Conservation (phyloP, 2,888 invertebrate species). For the Nysson spinosus region DNA sequence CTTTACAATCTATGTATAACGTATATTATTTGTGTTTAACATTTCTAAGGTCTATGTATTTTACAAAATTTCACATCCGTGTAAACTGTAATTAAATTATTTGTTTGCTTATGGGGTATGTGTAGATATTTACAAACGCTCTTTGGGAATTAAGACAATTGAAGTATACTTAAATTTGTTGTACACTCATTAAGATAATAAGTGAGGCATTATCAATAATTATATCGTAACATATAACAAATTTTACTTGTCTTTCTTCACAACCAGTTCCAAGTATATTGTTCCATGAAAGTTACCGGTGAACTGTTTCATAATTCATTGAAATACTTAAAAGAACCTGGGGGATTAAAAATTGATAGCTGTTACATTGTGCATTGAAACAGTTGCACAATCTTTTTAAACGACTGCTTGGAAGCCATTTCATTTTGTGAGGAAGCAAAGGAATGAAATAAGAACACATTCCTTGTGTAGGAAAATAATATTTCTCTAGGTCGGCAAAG, state of each 20-base stretch:
- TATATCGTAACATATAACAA: neutral
- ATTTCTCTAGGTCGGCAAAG: neutral
- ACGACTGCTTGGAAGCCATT: constrained; percentile 39
- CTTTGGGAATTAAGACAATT: constrained; percentile 48
- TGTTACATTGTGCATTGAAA: too few species aligned
- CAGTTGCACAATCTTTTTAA: constrained; percentile 7
- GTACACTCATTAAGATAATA: constrained; percentile 24
- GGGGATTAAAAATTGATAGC: too few species aligned
- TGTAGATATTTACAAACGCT: constrained; percentile 52
- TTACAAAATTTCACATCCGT: constrained; percentile 33
- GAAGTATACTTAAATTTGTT: constrained; percentile 34
- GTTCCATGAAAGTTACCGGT: too few species aligned
- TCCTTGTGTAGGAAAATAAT: constrained; percentile 4
- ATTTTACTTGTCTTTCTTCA: constrained; percentile 8
- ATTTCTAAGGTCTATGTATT: constrained; percentile 39
- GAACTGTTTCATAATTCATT: too few species aligned
- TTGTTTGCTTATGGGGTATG: constrained; percentile 37
- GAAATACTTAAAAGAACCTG: too few species aligned
- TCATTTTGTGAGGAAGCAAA: constrained; percentile 24
- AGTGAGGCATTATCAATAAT: constrained; percentile 4
- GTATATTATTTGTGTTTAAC: constrained; percentile 40
- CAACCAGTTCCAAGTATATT: too few species aligned
- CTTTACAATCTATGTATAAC: constrained; percentile 31
- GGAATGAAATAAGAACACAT: constrained; percentile 28
- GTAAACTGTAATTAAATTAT: constrained; percentile 53